Base-by-base conservation (phyloP, 2,113 vertebrate genomes). In the Chascanopsetta lugubris region DNA sequence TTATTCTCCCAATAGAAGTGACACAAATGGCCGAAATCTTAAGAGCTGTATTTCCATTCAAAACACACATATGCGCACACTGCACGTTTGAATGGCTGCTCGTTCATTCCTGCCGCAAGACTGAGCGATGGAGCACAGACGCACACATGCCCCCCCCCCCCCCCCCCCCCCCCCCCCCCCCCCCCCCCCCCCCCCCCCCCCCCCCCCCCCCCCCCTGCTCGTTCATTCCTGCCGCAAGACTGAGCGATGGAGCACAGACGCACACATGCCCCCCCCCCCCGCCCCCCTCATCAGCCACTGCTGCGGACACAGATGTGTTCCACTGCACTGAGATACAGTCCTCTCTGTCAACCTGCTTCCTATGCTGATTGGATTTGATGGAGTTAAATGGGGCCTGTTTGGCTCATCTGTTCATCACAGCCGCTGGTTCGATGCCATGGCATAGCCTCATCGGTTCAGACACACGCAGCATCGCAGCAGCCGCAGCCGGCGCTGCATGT, bases 311-410 rank as follows among this genome's bases (percentile, higher is more conserved):
- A 77, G 72, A 61, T 72, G 77, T 57, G 55, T 61, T 58, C 71
- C 55, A 38, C 36, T 34, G 38, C 8, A 46, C 61, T 21, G 46
- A 22, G 69, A 49, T 55, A 49, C 6, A 29, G 61, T 18, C 47
- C n/a, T 29, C n/a, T 57, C 48, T 15, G 51, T 32, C 80, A 64
- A 82, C 77, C 69, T 69, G 59, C 72, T 86, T 88, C 82, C 78
- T 72, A 49, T 61, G 55, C 66, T 85, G 69, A 87, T 89, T 68
- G 36, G 29, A 87, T 91, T 89, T 84, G 65, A 74, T 15, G 30
- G 62, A 26, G 53, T 60, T 60, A 69, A 80, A 75, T 50, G 34
- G 40, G 69, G 24, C 62, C 67, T 46, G 75, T 61, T 85, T 61
- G 59, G 69, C 70, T 84, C 69, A 75, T 77, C 72, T 40, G 59